phyloP scores from a whole-genome alignment of 2,888 invertebrate species.

The Euproctis similis region DNA sequence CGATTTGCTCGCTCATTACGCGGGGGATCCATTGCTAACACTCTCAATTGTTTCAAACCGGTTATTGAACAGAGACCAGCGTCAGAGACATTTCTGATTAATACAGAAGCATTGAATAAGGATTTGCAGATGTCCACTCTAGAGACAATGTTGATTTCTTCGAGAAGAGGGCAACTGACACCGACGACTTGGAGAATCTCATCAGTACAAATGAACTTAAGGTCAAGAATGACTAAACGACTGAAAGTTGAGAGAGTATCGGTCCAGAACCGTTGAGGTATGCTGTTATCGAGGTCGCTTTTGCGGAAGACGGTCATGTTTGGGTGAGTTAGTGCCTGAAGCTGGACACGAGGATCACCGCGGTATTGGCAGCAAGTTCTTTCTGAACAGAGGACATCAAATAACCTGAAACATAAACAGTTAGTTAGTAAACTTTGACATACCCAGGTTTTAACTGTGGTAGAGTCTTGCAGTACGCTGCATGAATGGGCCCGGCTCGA shows the following conservation, averaged over 20 bases:
- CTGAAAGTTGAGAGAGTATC: conserved; percentile 48
- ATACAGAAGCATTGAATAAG: conserved; percentile 62
- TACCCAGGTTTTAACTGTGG: no score
- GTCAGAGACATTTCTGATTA: conserved; percentile 66
- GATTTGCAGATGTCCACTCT: conserved; percentile 66
- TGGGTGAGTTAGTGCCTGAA: conserved; percentile 60
- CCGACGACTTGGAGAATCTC: conserved; percentile 65
- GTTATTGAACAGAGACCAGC: conserved; percentile 52
- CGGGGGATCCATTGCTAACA: conserved; percentile 66
- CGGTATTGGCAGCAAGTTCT: conserved; percentile 57
- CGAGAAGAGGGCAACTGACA: conserved; percentile 48
- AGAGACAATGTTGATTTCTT: conserved; percentile 69
- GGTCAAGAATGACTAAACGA: conserved; percentile 57
- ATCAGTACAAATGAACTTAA: conserved; percentile 70
- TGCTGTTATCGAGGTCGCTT: conserved; percentile 61
- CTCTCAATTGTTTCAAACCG: conserved; percentile 52
- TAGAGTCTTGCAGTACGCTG: no score
- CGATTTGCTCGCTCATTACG: conserved; percentile 58
- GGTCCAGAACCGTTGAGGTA: conserved; percentile 61
- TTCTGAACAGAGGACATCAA: conserved; percentile 69
- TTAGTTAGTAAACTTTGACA: no score
- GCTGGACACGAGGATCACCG: conserved; percentile 62
- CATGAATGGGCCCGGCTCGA: no score
- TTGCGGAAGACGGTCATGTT: conserved; percentile 64
- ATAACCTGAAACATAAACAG: conserved; percentile 70